Evolutionary conservation across 2,888 invertebrate genomes (phyloP).

Genomic region (Minunthozetes semirufus): DNA sequence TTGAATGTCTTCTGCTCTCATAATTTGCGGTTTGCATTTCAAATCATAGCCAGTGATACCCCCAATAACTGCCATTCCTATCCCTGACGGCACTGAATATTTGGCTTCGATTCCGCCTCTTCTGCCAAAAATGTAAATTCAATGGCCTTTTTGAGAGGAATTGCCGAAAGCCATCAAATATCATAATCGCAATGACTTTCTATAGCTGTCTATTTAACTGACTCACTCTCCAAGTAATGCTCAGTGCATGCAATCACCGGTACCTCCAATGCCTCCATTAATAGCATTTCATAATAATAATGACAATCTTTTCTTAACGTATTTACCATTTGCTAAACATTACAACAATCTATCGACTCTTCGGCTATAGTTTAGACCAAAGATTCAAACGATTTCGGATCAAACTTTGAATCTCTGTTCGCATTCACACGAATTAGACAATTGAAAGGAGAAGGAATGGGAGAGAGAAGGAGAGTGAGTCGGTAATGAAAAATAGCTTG

Average conservation of each 20-base stretch:
- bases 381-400: not conserved
- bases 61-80: not conserved
- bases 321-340: not conserved
- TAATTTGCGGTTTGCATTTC: constrained; percentile 27
- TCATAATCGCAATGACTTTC: constrained; percentile 25
- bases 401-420: not conserved
- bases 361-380: not conserved
- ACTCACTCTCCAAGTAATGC: not conserved
- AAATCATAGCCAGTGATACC: constrained; percentile 22
- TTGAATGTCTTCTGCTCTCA: constrained; percentile 1
- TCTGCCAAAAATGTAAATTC: constrained; percentile 19
- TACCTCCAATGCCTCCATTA: constrained; percentile 13
- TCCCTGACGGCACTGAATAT: constrained; percentile 12
- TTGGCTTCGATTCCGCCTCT: constrained; percentile 7
- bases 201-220: constrained; percentile 22
- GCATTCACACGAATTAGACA: not conserved
- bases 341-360: too few relatives aligned
- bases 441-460: not conserved
- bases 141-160: constrained; percentile 11
- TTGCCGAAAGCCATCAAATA: constrained; percentile 29
- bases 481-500: constrained; percentile 1
- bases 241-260: constrained; percentile 14
- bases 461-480: not conserved
- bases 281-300: constrained; percentile 20
- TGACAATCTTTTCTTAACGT: constrained; percentile 13